Base-by-base conservation (phyloP, 1,140 invertebrate species). In the Heliconius eleuchia region DNA sequence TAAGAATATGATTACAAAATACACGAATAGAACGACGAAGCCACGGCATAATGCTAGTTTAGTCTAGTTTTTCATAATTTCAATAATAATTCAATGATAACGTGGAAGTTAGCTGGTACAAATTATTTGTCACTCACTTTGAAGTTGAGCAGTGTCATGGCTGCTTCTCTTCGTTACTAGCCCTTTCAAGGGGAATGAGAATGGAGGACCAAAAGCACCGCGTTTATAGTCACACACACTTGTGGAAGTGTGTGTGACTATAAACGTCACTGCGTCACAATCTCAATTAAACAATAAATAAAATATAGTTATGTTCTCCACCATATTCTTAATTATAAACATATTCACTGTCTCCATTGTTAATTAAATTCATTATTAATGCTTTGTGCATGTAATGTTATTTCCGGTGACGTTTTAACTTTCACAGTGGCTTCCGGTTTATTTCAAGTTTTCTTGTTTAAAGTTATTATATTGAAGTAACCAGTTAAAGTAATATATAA, bases 11-110 rank as follows among this genome's bases (percentile, higher is more conserved):
- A 6, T 52, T 52, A 18, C 50, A 6, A 18, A 52, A 52, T 19
- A 52, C 50, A 52, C 11, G 8, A 2, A 13, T 19, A 19, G 5
- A 6, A 19, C 18, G 50, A 50, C 55, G 7, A 57, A 23, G 55
- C 8, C n/a, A 11, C 19, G 8, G n/a, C 9, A 57, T 2, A 57
- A 11, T 23, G 55, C 55, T 57, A 57, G 55, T 57, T 9, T 18
- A 23, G 2, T 6, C 55, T n/a, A 57, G 19, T 57, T 9, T 6
- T 57, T 57, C n/a, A 57, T n/a, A 57, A 57, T 57, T 57, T 57
- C n/a, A 66, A 66, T 66, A 66, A 66, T 27, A 27, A 66, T 66
- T 66, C 60, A 11, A 66, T 66, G 60, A 66, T 5, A 66, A 27
- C 60, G 3, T 66, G 60, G 23, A 27, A 66, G 11, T 16, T 66